phyloP scores from a whole-genome alignment of 1,140 invertebrate genomes.

The Delia radicum region DNA sequence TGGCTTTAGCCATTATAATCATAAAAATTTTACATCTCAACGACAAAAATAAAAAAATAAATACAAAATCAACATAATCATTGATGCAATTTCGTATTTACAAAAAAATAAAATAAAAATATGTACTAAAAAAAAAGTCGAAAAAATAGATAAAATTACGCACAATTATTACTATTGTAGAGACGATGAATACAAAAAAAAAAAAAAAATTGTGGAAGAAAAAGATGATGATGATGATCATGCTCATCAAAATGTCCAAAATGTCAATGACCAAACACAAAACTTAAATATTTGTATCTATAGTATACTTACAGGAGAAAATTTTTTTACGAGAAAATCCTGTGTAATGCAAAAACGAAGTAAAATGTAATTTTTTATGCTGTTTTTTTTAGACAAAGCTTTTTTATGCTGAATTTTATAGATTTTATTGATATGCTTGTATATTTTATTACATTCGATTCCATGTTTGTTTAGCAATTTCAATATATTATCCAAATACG shows the following conservation, averaged over 20 bases:
- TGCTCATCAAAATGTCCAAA: too few species aligned
- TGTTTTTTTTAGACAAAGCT: constrained; percentile 11
- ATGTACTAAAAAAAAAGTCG: background rate
- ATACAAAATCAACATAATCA: constrained; percentile 2
- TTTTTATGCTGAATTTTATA: constrained; percentile 7
- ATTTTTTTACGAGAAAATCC: background rate
- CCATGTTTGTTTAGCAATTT: constrained; percentile 22
- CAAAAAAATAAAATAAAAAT: background rate
- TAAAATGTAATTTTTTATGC: constrained; percentile 11
- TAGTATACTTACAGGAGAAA: background rate
- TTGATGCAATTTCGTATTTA: constrained; percentile 5
- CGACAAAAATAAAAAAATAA: background rate
- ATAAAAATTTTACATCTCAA: constrained; percentile 19
- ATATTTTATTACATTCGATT: constrained; percentile 16
- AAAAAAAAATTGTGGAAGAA: background rate
- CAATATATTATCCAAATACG: constrained; percentile 11
- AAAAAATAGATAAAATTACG: background rate
- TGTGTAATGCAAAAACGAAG: background rate
- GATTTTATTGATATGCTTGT: constrained; percentile 16
- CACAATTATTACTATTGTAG: background rate
- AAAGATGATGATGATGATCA: background rate
- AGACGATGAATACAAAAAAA: constrained; percentile 6
- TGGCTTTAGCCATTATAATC: background rate
- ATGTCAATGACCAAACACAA: background rate
- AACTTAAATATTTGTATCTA: background rate